These are phyloP conservation scores for Sanderia malayensis DNA, from an alignment of 30 jellyfish, hydroid and myxozoan species.

Conservation along the genomic window DNA sequence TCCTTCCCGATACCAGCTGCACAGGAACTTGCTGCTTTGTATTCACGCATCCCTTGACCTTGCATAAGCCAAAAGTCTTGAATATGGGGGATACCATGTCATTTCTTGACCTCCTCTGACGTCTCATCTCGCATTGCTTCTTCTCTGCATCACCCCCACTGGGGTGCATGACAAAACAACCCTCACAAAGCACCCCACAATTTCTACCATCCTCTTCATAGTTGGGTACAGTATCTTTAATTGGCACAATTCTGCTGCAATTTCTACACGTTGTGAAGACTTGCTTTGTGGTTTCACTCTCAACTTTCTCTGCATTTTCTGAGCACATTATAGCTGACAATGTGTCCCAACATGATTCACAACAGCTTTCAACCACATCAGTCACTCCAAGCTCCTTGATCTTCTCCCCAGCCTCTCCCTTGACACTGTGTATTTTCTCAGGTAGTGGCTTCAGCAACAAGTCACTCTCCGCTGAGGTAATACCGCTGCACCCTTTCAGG, in stretches of 20 bases:
- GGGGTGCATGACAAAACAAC: conserved; percentile 19
- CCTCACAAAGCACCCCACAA: conserved; percentile 50
- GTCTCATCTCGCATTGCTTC: too few species aligned
- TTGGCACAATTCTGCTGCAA: conserved; percentile 50
- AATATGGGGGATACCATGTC: conserved; percentile 4
- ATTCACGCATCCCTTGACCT: conserved; percentile 47
- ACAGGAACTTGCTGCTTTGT: conserved; percentile 43
- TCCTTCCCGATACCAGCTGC: conserved; percentile 52
- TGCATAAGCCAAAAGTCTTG: conserved; percentile 37
- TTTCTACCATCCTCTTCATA: conserved; percentile 43
- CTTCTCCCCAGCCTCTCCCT: conserved; percentile 17
- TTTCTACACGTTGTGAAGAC: conserved; percentile 52
- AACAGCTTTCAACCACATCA: conserved; percentile 23
- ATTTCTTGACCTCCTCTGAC: neutral
- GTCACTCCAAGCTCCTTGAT: conserved; percentile 16
- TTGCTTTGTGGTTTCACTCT: too few species aligned
- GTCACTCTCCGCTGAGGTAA: conserved; percentile 21
- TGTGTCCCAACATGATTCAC: conserved; percentile 27
- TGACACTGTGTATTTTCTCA: neutral
- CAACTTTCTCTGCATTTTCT: too few species aligned
- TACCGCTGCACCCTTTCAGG: conserved; percentile 27
- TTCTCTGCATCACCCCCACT: neutral
- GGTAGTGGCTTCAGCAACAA: conserved; percentile 20
- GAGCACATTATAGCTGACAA: neutral
- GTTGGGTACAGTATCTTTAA: conserved; percentile 45